Evolutionary conservation across 1,140 invertebrate genomes (phyloP), one percentile per base, ranked within the genome.

Genomic region (Calycopis cecrops): DNA sequence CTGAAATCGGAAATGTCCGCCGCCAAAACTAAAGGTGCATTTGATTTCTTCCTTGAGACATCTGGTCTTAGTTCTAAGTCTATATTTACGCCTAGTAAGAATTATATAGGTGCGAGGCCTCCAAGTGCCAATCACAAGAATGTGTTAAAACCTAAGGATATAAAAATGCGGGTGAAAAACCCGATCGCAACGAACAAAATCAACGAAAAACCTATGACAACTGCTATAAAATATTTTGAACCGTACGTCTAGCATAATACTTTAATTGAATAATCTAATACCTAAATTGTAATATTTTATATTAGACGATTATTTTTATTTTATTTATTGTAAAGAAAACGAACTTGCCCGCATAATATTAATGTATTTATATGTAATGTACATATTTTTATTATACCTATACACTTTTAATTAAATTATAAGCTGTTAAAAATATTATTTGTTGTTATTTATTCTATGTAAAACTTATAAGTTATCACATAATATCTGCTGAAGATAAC

Each of bases 1-100:
- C 37, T 81, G 12, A 66, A 76, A 17, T 16, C 58, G 4, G 77
- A 79, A 10, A 54, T 60, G 2, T 73, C 70, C 35, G 71, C 57
- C 4, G 61, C 63, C 48, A 84, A 76, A 63, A 69, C 61, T 35
- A 80, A 79, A 48, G 74, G 82, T 33, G 71, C 91, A 28, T 93
- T 92, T 59, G 93, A 94, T 76, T 91, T 92, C 69, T 95, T 95
- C 66, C 79, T 95, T 14, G 94, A 95, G 72, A 92, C 92, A 17
- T 94, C 93, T 55, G 94, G 94, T 48, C 89, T 95, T 38, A 94
- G 93, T 83, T 93, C 93, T 59, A 95, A 95, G 77, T 94, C 93
- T 6, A 93, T 95, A 63, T 88, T 94, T 58, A 93, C 92, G 3
- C 93, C 93, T 0, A 91, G 90, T 44, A 89, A 92, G 60, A 72